phyloP scores from a whole-genome alignment of 2,888 invertebrate species.

The Temnothorax unifasciatus region DNA sequence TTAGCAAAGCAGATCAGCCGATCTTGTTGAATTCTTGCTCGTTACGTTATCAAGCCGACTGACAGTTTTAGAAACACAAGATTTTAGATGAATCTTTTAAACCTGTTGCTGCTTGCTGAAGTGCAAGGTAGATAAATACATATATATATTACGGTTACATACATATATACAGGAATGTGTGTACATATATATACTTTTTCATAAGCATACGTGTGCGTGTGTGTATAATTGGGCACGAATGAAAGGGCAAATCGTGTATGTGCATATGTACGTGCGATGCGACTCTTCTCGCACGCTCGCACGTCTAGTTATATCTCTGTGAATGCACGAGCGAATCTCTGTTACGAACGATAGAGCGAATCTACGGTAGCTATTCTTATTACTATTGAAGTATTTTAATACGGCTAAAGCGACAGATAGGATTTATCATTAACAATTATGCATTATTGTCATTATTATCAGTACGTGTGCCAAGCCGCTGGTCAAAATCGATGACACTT shows the following conservation, averaged over 20 bases:
- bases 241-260: slow-evolving; percentile 29
- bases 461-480: slow-evolving; percentile 75
- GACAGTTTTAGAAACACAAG: slow-evolving; percentile 79
- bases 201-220: slow-evolving; percentile 64
- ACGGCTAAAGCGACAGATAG: slow-evolving; percentile 71
- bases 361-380: slow-evolving; percentile 73
- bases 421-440: slow-evolving; percentile 67
- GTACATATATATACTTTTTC: slow-evolving; percentile 73
- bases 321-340: slow-evolving; percentile 1
- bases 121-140: slow-evolving; percentile 69
- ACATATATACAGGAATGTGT: slow-evolving; percentile 72
- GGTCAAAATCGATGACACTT: slow-evolving; percentile 60
- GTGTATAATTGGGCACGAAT: slow-evolving; percentile 35
- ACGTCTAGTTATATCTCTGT: slow-evolving; percentile 28
- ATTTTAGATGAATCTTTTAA: slow-evolving; percentile 81
- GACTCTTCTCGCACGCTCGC: slow-evolving; percentile 39
- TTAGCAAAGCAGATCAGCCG: slow-evolving; percentile 71
- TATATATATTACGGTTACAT: slow-evolving; percentile 66
- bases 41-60: slow-evolving; percentile 80
- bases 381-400: slow-evolving; percentile 77
- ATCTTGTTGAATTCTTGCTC: slow-evolving; percentile 79
- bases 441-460: slow-evolving; percentile 51
- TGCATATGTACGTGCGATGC: slow-evolving; percentile 41
- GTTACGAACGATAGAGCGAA: slow-evolving; percentile 16
- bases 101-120: slow-evolving; percentile 78